Conservation (phyloP, 2,113 vertebrate genomes). For the Tragulus kanchil region DNA sequence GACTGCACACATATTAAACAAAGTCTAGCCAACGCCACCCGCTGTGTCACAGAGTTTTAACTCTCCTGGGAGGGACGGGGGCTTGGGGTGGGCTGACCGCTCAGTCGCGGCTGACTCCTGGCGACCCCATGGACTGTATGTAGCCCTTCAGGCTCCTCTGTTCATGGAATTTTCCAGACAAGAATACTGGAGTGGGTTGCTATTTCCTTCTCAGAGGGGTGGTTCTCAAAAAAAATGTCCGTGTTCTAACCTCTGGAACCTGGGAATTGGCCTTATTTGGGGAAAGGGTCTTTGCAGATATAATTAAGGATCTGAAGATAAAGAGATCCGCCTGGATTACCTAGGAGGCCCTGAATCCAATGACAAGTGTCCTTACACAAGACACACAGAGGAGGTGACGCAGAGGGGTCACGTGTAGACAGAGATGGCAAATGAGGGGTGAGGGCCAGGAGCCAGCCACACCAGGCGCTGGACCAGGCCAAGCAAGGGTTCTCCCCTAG, state of each 20-base stretch:
- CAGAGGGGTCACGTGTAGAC: accelerated
- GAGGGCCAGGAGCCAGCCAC: background rate
- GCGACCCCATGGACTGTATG: too few relatives aligned
- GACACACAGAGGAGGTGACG: background rate
- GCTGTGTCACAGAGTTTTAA: accelerated
- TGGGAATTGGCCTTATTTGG: background rate
- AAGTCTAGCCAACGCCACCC: too few relatives aligned
- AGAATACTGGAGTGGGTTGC: too few relatives aligned
- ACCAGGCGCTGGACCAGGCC: background rate
- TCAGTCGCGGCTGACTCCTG: too few relatives aligned
- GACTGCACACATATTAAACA: background rate
- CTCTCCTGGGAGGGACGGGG: background rate
- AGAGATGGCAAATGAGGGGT: background rate
- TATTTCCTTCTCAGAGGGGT: too few relatives aligned
- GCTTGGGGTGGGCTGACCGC: background rate
- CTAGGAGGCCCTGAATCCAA: background rate
- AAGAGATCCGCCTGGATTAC: background rate
- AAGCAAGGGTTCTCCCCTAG: accelerated
- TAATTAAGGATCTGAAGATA: background rate
- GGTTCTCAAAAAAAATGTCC: background rate
- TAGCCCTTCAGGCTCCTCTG: too few relatives aligned
- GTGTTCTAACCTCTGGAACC: background rate
- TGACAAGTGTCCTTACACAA: background rate
- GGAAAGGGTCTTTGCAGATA: background rate
- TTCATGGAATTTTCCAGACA: too few relatives aligned